phyloP scores from a whole-genome alignment of 2,113 vertebrate genomes.

The Neoarius graeffei region DNA sequence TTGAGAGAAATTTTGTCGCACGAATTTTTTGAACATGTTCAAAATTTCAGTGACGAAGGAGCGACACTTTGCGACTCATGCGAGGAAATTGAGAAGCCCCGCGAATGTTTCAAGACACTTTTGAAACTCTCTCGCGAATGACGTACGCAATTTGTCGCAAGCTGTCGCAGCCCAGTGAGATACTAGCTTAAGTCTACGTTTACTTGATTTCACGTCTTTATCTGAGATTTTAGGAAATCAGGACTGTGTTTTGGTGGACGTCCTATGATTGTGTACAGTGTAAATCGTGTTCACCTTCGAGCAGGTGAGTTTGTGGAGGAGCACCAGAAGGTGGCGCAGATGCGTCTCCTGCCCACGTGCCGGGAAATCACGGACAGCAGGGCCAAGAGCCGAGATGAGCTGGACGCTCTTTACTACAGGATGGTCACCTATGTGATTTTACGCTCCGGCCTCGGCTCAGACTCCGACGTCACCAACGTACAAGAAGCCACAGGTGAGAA shows the following conservation, averaged over 20 bases:
- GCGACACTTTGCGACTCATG: too few species aligned
- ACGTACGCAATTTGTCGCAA: too few species aligned
- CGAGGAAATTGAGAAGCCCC: too few species aligned
- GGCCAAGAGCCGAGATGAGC: conserved; percentile 69
- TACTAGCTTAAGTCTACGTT: too few species aligned
- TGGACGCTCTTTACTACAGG: conserved; percentile 76
- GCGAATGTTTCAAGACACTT: too few species aligned
- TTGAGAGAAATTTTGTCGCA: too few species aligned
- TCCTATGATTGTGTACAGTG: neutral
- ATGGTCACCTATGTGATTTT: conserved; percentile 80
- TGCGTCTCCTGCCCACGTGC: conserved; percentile 71
- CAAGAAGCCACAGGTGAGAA: conserved; percentile 64
- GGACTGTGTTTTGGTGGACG: neutral
- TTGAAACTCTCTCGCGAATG: too few species aligned
- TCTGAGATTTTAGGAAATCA: neutral
- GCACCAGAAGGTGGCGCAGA: conserved; percentile 73
- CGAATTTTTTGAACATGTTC: too few species aligned
- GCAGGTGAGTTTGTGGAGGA: conserved; percentile 82
- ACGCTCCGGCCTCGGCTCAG: conserved; percentile 71
- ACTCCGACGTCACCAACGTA: conserved; percentile 48
- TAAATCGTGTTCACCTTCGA: neutral
- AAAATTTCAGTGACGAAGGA: too few species aligned
- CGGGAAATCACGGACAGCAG: conserved; percentile 81
- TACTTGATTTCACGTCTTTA: neutral
- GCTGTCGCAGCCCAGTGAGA: too few species aligned